These are phyloP conservation scores for Gambusia yucatana DNA, from an alignment of 2,797 vertebrate genomes.

Conservation along the genomic window DNA sequence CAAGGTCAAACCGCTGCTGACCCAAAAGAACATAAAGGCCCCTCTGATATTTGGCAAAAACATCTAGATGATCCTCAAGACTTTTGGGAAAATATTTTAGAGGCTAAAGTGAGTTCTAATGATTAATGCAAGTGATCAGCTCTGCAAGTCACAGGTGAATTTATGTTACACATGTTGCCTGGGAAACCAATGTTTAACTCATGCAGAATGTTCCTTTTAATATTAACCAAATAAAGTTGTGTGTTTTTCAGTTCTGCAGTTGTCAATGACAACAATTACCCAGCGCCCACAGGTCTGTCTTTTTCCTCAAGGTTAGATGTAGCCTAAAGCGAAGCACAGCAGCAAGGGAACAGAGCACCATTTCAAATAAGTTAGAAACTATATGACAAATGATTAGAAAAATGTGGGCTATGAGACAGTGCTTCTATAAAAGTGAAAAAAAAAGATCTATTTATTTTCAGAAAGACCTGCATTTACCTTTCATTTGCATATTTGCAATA, in stretches of 20 bases:
- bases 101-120: not conserved
- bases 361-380: constrained; percentile 38
- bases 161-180: not conserved
- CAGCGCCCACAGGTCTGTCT: constrained; percentile 58
- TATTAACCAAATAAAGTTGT: constrained; percentile 53
- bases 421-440: not conserved
- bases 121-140: not conserved
- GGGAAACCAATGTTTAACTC: constrained; percentile 13
- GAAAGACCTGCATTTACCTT: not conserved
- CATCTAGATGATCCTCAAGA: not conserved
- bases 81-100: not conserved
- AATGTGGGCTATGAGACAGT: constrained; percentile 15
- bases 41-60: not conserved
- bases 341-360: constrained; percentile 25
- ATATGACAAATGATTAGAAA: constrained; percentile 17
- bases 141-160: not conserved
- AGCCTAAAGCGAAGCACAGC: constrained; percentile 57
- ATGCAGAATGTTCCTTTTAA: constrained; percentile 41
- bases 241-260: constrained; percentile 36
- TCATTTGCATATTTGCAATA: not conserved
- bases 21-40: not conserved
- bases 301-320: constrained; percentile 72
- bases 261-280: constrained; percentile 75
- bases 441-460: not conserved
- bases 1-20: not conserved